phyloP scores from a whole-genome alignment of 2,888 invertebrate species.

The Eupelmus urozonus region DNA sequence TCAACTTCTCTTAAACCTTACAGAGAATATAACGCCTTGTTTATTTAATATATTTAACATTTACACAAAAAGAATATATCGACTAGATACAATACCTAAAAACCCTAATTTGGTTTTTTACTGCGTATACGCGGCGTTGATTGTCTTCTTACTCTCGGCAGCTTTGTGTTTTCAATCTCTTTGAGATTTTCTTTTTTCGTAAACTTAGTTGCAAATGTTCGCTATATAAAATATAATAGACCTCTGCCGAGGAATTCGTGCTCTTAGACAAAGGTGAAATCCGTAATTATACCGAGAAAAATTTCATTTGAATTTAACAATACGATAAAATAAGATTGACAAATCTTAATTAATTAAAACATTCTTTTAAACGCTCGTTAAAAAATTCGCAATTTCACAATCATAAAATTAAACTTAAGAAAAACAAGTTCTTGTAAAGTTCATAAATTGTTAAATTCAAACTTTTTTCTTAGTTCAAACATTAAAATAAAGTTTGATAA shows the following conservation, averaged over 20 bases:
- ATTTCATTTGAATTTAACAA: slow-evolving; percentile 22
- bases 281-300: background rate
- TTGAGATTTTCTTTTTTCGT: slow-evolving; percentile 17
- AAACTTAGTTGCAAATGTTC: background rate
- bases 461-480: slow-evolving; percentile 2
- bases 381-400: too few relatives aligned
- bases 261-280: slow-evolving; percentile 8
- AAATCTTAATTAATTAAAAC: background rate
- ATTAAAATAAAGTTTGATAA: background rate
- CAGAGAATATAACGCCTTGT: slow-evolving; percentile 34
- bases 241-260: slow-evolving; percentile 13
- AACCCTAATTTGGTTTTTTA: slow-evolving; percentile 37
- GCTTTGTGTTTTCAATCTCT: slow-evolving; percentile 33
- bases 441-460: slow-evolving; percentile 31
- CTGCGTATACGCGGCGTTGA: slow-evolving; percentile 40
- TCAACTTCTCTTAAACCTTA: slow-evolving; percentile 5
- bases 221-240: background rate
- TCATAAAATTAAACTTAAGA: background rate
- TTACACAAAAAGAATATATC: slow-evolving; percentile 41
- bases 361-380: too few relatives aligned
- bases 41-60: slow-evolving; percentile 21
- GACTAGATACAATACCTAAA: slow-evolving; percentile 58
- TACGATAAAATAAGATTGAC: background rate
- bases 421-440: too few relatives aligned
- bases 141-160: slow-evolving; percentile 49